Evolutionary conservation across 2,888 invertebrate species (phyloP).

Genomic region (Tryphoninae sp.): DNA sequence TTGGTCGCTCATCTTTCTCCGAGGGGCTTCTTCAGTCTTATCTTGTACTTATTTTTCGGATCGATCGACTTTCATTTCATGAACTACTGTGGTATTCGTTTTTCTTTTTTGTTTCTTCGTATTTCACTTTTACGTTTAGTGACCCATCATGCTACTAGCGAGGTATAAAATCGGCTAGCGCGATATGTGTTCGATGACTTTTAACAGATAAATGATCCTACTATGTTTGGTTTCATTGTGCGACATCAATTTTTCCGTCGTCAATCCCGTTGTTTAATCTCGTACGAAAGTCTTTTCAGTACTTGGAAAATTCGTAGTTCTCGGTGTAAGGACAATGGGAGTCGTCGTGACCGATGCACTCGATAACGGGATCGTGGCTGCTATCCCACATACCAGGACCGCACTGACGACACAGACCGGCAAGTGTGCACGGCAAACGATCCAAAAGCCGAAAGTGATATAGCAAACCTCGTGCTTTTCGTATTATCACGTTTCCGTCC

Average conservation of each 20-base stretch:
- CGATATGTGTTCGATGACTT: constrained; percentile 67
- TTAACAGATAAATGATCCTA: constrained; percentile 58
- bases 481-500: constrained; percentile 94
- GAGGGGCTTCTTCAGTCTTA: constrained; percentile 70
- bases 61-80: constrained; percentile 58
- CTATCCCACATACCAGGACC: constrained; percentile 98
- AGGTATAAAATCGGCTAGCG: constrained; percentile 65
- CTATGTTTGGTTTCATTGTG: constrained; percentile 46
- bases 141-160: constrained; percentile 49
- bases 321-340: constrained; percentile 82
- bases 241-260: constrained; percentile 37
- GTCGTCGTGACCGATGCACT: constrained; percentile 89
- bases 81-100: constrained; percentile 34
- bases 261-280: constrained; percentile 48
- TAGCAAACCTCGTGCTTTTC: constrained; percentile 95
- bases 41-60: constrained; percentile 67
- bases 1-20: background rate
- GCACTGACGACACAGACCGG: constrained; percentile 93
- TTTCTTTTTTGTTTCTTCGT: constrained; percentile 19
- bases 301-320: constrained; percentile 71
- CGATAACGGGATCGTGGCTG: constrained; percentile 92
- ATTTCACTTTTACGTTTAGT: constrained; percentile 8
- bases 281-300: constrained; percentile 50
- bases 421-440: constrained; percentile 94
- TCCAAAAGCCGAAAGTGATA: constrained; percentile 94